Percentiles rank a stretch among this genome's conserved stretches.
Evolutionary conservation across 2,797 vertebrate species (phyloP).

Genomic region (Megalops cyprinoides): DNA sequence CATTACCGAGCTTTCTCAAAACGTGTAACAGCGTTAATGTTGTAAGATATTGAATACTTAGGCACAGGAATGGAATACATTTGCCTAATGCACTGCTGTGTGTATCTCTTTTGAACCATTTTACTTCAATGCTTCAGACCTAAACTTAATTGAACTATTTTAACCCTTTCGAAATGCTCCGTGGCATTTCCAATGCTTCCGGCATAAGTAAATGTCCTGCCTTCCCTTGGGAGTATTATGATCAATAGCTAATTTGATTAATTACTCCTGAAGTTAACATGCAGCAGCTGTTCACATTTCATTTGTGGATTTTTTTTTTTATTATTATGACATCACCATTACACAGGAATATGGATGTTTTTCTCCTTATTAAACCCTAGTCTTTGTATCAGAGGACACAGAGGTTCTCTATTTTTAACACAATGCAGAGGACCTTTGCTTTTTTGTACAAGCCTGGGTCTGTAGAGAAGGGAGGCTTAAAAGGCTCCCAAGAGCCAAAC

Average conservation of each 20-base stretch:
- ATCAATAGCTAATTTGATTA: conserved; percentile 1
- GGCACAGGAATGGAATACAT: neutral
- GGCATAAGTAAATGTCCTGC: neutral
- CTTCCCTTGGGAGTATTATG: neutral
- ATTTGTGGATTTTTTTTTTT: neutral
- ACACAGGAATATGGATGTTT: neutral
- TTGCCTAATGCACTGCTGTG: neutral
- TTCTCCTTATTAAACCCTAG: neutral
- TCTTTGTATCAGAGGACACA: neutral
- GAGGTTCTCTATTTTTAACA: neutral
- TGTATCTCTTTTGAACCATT: neutral
- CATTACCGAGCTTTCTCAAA: neutral
- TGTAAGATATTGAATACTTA: neutral
- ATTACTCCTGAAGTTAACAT: neutral
- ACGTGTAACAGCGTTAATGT: neutral
- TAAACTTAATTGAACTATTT: no score
- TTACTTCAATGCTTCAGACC: no score
- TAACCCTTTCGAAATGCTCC: neutral
- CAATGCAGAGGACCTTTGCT: neutral
- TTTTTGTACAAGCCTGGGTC: neutral
- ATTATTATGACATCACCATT: neutral
- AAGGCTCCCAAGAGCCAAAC: neutral
- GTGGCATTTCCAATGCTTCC: neutral
- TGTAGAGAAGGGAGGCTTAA: neutral
- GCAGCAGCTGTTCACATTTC: neutral